These are phyloP conservation scores for Coboldia fuscipes DNA, from an alignment of 1,140 invertebrate genomes.

Conservation along the genomic window DNA sequence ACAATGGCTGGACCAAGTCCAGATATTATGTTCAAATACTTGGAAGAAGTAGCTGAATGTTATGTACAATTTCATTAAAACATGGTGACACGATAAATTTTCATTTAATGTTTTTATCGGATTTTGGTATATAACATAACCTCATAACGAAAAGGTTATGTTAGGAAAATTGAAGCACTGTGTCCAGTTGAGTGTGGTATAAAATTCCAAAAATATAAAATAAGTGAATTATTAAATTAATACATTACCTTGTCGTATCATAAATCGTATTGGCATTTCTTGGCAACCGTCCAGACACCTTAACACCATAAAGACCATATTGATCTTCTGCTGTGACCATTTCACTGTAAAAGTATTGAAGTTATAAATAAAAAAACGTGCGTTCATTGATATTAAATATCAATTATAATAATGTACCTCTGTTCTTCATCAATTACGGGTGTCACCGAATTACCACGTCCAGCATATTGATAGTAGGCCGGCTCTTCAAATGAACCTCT, in stretches of 20 bases:
- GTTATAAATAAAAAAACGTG: not conserved
- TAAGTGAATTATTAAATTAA: not conserved
- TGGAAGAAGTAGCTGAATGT: conserved; percentile 28
- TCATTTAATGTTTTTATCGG: no score
- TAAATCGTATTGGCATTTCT: conserved; percentile 18
- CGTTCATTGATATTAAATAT: not conserved
- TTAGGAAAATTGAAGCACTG: no score
- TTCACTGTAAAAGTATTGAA: conserved; percentile 30
- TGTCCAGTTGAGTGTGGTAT: no score
- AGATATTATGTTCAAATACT: conserved; percentile 24
- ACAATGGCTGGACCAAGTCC: conserved; percentile 16
- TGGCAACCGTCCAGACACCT: conserved; percentile 29
- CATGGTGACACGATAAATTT: no score
- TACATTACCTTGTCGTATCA: conserved; percentile 16
- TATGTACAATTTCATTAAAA: conserved; percentile 15
- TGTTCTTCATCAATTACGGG: conserved; percentile 82
- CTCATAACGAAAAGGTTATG: no score
- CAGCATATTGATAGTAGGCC: conserved; percentile 59
- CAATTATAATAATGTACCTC: conserved; percentile 30
- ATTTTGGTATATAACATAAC: no score
- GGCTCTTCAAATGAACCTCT: conserved; percentile 58
- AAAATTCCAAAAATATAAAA: not conserved
- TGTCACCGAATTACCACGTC: conserved; percentile 52
- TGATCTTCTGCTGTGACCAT: conserved; percentile 52
- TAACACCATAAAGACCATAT: conserved; percentile 56